Conservation (phyloP, 1,140 invertebrate species). For the Cyrtorhinus lividipennis region DNA sequence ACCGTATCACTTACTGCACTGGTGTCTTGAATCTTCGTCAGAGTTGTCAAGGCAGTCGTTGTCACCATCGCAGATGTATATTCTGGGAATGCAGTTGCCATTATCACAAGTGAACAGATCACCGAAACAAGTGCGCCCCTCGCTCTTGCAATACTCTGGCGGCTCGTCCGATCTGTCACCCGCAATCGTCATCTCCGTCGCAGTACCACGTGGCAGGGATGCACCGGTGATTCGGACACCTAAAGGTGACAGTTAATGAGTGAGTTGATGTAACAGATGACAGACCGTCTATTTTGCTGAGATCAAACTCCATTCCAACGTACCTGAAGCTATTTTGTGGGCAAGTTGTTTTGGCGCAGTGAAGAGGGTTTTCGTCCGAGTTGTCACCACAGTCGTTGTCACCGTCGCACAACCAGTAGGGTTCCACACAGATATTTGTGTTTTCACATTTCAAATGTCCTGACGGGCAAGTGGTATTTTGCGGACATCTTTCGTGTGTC, state of each 20-base stretch:
- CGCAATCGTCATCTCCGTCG: constrained; percentile 80
- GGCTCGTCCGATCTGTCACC: constrained; percentile 80
- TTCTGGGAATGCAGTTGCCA: constrained; percentile 88
- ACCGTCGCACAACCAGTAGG: constrained; percentile 87
- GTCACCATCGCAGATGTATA: constrained; percentile 95
- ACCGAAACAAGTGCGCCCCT: constrained; percentile 87
- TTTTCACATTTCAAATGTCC: constrained; percentile 83
- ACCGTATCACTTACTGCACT: constrained; percentile 80
- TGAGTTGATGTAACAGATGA: constrained; percentile 71
- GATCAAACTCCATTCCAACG: too few relatives aligned
- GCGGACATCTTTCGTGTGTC: constrained; percentile 68
- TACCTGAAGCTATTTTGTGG: constrained; percentile 74
- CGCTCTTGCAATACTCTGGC: constrained; percentile 79
- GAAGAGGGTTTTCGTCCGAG: constrained; percentile 79
- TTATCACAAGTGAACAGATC: constrained; percentile 93
- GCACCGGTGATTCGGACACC: constrained; percentile 71
- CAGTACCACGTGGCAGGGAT: constrained; percentile 87
- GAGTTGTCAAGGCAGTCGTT: constrained; percentile 88
- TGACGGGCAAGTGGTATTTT: constrained; percentile 68
- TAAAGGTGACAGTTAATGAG: constrained; percentile 46
- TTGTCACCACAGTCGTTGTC: constrained; percentile 94
- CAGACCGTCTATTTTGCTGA: not conserved
- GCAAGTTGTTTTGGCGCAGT: constrained; percentile 76
- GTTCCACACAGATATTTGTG: constrained; percentile 89
- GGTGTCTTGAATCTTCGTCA: constrained; percentile 81